These are phyloP conservation scores for Sebastiscus albofasciatus DNA, from an alignment of 2,797 vertebrate species.

Conservation along the genomic window DNA sequence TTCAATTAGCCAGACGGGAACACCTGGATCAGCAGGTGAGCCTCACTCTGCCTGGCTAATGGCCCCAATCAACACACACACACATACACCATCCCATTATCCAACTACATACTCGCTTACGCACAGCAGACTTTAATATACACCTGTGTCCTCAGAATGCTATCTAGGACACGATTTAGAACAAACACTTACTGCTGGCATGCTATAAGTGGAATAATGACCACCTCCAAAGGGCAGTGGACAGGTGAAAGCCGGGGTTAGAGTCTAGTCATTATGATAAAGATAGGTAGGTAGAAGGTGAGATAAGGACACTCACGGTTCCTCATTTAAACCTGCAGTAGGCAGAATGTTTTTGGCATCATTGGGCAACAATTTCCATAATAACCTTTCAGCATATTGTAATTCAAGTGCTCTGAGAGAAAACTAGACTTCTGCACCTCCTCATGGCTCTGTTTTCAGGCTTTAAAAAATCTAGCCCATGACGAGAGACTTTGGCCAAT, in stretches of 20 bases:
- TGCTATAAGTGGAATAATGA: constrained; percentile 54
- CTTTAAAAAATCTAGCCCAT: too few relatives aligned
- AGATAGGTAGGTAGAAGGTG: constrained; percentile 17
- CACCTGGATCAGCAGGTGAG: constrained; percentile 84
- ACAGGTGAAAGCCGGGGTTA: constrained; percentile 44
- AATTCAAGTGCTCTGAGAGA: too few relatives aligned
- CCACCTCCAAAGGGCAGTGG: constrained; percentile 13
- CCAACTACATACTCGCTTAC: constrained; percentile 40
- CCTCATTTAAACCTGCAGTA: background rate
- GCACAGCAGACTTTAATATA: constrained; percentile 63
- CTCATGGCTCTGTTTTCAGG: too few relatives aligned
- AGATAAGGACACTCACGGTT: constrained; percentile 10
- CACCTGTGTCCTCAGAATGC: constrained; percentile 57
- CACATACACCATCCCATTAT: constrained; percentile 47
- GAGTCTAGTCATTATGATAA: constrained; percentile 38
- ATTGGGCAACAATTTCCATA: too few relatives aligned
- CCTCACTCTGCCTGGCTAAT: constrained; percentile 60
- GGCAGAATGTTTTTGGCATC: too few relatives aligned
- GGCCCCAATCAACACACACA: constrained; percentile 67
- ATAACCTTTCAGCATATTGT: too few relatives aligned
- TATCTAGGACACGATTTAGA: constrained; percentile 52
- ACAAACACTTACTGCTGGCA: constrained; percentile 34
- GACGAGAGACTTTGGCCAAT: too few relatives aligned
- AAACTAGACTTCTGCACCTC: too few relatives aligned
- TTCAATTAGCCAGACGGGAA: constrained; percentile 69